These are phyloP conservation scores for Urophycis tenuis DNA, from an alignment of 2,797 vertebrate species.

Conservation along the genomic window DNA sequence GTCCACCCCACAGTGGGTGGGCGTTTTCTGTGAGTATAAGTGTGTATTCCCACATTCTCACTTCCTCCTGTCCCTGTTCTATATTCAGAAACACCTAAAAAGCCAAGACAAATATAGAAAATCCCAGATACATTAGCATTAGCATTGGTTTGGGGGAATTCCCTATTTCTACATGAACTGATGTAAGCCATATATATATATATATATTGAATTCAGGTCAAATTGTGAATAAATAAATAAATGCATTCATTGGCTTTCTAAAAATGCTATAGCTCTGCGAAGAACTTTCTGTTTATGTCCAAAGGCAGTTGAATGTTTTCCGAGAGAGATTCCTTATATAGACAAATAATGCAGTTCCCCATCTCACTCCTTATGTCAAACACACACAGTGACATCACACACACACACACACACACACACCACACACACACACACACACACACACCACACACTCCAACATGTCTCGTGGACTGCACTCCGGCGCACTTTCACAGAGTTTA, in stretches of 20 bases:
- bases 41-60: background rate
- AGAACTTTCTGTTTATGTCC: slow-evolving; percentile 43
- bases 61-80: background rate
- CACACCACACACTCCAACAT: background rate
- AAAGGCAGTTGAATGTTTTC: slow-evolving; percentile 13
- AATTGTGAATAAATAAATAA: background rate
- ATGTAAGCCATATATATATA: too few species aligned
- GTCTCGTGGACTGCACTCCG: slow-evolving; percentile 7
- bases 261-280: background rate
- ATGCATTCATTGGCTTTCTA: background rate
- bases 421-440: slow-evolving; percentile 24
- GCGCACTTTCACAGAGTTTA: slow-evolving; percentile 2
- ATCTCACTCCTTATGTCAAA: slow-evolving; percentile 1
- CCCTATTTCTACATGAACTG: background rate
- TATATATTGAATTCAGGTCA: background rate
- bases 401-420: slow-evolving; percentile 41
- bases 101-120: background rate
- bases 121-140: background rate
- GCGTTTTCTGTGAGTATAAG: background rate
- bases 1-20: background rate
- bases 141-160: background rate
- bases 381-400: background rate
- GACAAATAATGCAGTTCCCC: slow-evolving; percentile 24
- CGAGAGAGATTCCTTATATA: slow-evolving; percentile 51
- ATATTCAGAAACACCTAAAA: background rate